Conservation (phyloP, 2,113 vertebrate genomes). For the Taxidea taxus region DNA sequence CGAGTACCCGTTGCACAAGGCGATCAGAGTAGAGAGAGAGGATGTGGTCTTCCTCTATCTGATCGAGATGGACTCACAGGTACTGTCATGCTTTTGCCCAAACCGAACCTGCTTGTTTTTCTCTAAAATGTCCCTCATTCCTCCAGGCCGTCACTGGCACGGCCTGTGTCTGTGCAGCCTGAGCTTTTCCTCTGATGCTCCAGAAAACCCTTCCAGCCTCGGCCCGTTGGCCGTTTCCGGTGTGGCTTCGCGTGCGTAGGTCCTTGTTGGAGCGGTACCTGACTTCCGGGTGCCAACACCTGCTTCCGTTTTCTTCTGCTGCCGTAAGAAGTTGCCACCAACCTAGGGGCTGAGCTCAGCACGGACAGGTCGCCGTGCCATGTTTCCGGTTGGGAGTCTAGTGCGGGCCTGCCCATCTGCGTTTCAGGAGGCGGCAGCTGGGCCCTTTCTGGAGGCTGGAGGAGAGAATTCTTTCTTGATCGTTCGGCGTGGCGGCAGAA, state of each 20-base stretch:
- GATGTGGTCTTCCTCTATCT: constrained; percentile 98
- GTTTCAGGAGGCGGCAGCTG: background rate
- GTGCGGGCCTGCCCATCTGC: background rate
- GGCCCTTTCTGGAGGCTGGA: background rate
- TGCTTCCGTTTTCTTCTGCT: background rate
- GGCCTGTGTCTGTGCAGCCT: background rate
- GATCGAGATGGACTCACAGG: constrained; percentile 99
- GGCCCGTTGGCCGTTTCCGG: background rate
- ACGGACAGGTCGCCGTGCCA: background rate
- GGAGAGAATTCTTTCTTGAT: background rate
- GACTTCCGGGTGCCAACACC: background rate
- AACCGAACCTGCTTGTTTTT: background rate
- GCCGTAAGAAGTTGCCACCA: background rate
- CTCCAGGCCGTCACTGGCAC: background rate
- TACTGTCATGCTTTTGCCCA: constrained; percentile 60
- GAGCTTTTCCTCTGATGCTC: background rate
- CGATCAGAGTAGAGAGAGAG: constrained; percentile 97
- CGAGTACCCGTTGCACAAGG: constrained; percentile 96
- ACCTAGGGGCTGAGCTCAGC: background rate
- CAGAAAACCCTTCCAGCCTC: background rate
- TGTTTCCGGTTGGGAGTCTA: background rate
- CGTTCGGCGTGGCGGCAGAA: background rate
- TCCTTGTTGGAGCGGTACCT: background rate
- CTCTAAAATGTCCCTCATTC: background rate
- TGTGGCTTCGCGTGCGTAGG: background rate